Base-by-base conservation (phyloP, 2,113 vertebrate genomes). In the Bujurquina vittata region DNA sequence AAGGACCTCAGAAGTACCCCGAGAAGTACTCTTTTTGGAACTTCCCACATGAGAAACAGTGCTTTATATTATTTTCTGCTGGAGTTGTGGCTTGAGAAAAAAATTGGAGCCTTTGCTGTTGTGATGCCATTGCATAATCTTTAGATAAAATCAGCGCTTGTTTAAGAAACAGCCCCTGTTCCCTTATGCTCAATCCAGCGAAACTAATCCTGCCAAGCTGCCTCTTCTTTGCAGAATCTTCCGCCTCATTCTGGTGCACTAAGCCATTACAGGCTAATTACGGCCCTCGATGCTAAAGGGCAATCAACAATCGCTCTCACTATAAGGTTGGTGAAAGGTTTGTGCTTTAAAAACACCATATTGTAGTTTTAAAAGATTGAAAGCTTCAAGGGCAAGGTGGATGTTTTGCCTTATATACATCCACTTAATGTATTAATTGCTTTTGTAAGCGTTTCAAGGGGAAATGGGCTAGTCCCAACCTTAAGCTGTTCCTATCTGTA, bases 171-270 rank as follows among this genome's bases (percentile, higher is more conserved):
- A 72, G 40, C 46, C 17, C 43, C 65, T 31, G 65, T 69, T 69
- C 43, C 43, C 65, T 20, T 69, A 4, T 69, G 65, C 43, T 46
- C 74, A 59, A 59, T 43, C 23, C 75, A 61, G 40, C 4, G 11
- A 77, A 77, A 59, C 23, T 1, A 60, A 60, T 77, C 75, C 57
- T 49, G 11, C 9, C 75, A 52, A 72, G 6, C 46, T 7, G 4
- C 67, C 46, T 52, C 67, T 31, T n/a, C 67, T 72, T 72, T 72
- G 67, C 67, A 72, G 20, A 72, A 54, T 72, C 26, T 72, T 52
- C 65, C 33, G 46, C 43, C 43, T 54, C 67, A 33, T 72, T 72
- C 46, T 72, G 10, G 26, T 33, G 67, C 65, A 52, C 23, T 72
- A 72, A 12, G 65, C 46, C 46, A 72, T 54, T 33, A 72, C 5